phyloP scores from a whole-genome alignment of 2,888 invertebrate species.

The Trypoxylon attenuatum region DNA sequence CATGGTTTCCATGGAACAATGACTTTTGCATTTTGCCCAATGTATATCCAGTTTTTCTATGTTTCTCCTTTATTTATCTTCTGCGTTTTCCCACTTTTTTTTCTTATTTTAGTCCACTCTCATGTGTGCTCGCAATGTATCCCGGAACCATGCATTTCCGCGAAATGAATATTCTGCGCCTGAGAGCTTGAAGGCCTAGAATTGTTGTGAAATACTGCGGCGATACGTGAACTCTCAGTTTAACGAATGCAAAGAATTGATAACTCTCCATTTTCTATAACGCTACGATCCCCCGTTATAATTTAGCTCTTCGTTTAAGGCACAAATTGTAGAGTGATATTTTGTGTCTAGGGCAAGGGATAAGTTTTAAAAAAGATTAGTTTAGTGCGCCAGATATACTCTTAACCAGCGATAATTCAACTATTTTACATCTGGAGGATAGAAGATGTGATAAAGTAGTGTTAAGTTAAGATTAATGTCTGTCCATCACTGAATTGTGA shows the following conservation, averaged over 20 bases:
- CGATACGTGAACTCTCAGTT: no score
- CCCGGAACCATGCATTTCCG: conserved; percentile 44
- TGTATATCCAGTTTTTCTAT: background rate
- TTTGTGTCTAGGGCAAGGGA: no score
- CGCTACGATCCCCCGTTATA: no score
- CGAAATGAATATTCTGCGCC: conserved; percentile 50
- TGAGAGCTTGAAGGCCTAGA: conserved; percentile 67
- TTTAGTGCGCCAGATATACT: no score
- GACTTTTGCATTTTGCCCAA: background rate
- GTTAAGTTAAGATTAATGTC: conserved; percentile 18
- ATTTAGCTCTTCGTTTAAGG: no score
- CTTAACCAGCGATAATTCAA: background rate
- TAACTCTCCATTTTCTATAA: no score
- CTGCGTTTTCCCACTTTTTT: conserved; percentile 5
- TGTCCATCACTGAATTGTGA: conserved; percentile 1
- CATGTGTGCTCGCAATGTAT: conserved; percentile 46
- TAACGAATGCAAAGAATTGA: no score
- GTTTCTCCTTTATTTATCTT: background rate
- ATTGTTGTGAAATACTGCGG: conserved; percentile 7
- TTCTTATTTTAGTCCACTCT: conserved; percentile 16
- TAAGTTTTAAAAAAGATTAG: no score
- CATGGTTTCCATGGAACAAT: no score
- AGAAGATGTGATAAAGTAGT: conserved; percentile 33
- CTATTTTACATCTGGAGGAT: conserved; percentile 16
- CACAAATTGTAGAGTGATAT: no score